Percentiles rank a stretch among this genome's conserved stretches.
phyloP scores from a whole-genome alignment of 1,140 invertebrate species.

The Pentalonia nigronervosa region DNA sequence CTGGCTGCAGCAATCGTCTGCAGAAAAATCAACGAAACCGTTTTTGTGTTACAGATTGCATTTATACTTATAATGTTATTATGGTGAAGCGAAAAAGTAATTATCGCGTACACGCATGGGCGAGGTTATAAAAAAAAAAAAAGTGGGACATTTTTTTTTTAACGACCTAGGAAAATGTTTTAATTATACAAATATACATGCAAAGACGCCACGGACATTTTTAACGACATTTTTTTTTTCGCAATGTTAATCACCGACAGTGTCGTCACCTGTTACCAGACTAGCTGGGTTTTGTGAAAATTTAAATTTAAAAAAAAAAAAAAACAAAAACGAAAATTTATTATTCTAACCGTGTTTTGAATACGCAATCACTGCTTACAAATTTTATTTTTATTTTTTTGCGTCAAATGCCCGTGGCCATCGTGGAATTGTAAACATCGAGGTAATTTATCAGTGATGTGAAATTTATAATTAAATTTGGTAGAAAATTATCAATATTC shows the following conservation, averaged over 20 bases:
- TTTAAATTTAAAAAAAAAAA: conserved; percentile 6
- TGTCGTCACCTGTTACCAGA: conserved; percentile 9
- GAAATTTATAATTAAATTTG: not conserved
- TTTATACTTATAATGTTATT: conserved; percentile 1
- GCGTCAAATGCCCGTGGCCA: not conserved
- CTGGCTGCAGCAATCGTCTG: not conserved
- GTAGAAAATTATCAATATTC: not conserved
- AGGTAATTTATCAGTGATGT: not conserved
- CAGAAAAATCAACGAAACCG: not conserved
- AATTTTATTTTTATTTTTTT: not conserved
- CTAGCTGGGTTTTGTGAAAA: not conserved
- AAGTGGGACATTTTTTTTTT: not conserved
- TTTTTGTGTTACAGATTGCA: not conserved
- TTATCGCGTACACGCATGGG: not conserved
- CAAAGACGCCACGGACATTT: not conserved
- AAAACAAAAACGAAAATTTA: not conserved
- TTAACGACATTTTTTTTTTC: conserved; percentile 11
- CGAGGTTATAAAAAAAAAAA: not conserved
- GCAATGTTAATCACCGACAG: not conserved
- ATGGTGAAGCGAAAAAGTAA: not conserved
- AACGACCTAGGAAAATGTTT: conserved; percentile 24
- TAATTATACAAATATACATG: not conserved
- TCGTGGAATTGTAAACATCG: not conserved
- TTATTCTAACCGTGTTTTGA: not conserved
- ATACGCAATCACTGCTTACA: not conserved